Conservation (phyloP, 2,113 vertebrate species). For the Channa maculata region DNA sequence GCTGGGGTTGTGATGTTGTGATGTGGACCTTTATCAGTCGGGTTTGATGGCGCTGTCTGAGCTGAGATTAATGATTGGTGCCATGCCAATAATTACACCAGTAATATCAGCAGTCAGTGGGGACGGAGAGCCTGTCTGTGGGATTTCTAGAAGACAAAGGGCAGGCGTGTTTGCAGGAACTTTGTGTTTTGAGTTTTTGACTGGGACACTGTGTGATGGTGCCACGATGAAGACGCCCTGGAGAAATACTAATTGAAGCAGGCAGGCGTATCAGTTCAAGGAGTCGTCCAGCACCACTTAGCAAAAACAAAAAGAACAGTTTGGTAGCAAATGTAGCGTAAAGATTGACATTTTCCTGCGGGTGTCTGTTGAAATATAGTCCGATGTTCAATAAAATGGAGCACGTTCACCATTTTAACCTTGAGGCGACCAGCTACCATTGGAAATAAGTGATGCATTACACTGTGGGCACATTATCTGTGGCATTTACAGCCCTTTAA, state of each 20-base stretch:
- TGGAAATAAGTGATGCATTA: not conserved
- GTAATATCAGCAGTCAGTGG: constrained; percentile 44
- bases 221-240: not conserved
- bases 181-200: not conserved
- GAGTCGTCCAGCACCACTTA: not conserved
- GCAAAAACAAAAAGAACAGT: not conserved
- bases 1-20: constrained; percentile 32
- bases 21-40: constrained; percentile 49
- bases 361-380: too few relatives aligned
- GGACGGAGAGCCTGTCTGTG: constrained; percentile 17
- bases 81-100: constrained; percentile 58
- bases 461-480: too few relatives aligned
- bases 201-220: constrained; percentile 3
- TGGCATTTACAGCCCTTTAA: too few relatives aligned
- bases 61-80: constrained; percentile 52
- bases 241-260: not conserved
- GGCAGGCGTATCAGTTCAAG: not conserved
- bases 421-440: not conserved
- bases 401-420: not conserved
- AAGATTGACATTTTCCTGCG: not conserved
- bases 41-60: constrained; percentile 17
- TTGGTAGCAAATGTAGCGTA: not conserved
- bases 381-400: not conserved
- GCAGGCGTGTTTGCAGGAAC: not conserved
- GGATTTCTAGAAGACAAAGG: constrained; percentile 19